Base-by-base conservation (phyloP, 2,888 invertebrate genomes). In the Stenodera caucasica region DNA sequence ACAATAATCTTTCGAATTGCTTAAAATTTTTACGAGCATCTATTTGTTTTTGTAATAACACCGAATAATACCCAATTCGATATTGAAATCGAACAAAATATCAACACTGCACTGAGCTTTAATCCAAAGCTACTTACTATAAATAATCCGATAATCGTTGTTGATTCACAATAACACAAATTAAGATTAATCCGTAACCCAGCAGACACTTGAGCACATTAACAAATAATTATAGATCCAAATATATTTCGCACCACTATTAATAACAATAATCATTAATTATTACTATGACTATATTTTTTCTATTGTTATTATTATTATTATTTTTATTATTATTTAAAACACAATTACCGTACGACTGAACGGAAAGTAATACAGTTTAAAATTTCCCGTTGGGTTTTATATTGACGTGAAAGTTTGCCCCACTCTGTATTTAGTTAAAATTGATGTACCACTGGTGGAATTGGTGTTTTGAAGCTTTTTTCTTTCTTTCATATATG, bases 391-490 rank as follows among this genome's bases (percentile, higher is more conserved):
- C 75, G 77, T 78, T 78, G 78, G 45, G 77, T 80, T 80, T 78
- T 80, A 80, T 80, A 80, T 77, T 74, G 77, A 77, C 77, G 80
- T 80, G 80, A 80, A 80, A 80, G 80, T 80, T 78, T 70, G 74
- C 76, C 77, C 80, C 79, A 75, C 80, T 77, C 77, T 76, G 26
- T 2, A 70, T 21, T 21, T 12, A 21, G 21, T 23, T 21, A 21
- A 8, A 35, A 14, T 63, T 64, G 66, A 66, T 56, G 65, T 64
- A 68, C 69, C 70, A 70, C 74, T 74, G 75, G 74, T 75, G 72
- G 75, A 74, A 74, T 75, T 72, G 61, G 61, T 69, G 66, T 65
- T 65, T 70, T 64, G 49, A 68, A 69, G 73, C 72, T 71, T 73
- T 69, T 67, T 67, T 37, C 9, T 26, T 26, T 26, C 26, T 4